Evolutionary conservation across 2,797 vertebrate species (phyloP), one percentile per base, ranked within the genome.

Genomic region (Oryzias sinensis): DNA sequence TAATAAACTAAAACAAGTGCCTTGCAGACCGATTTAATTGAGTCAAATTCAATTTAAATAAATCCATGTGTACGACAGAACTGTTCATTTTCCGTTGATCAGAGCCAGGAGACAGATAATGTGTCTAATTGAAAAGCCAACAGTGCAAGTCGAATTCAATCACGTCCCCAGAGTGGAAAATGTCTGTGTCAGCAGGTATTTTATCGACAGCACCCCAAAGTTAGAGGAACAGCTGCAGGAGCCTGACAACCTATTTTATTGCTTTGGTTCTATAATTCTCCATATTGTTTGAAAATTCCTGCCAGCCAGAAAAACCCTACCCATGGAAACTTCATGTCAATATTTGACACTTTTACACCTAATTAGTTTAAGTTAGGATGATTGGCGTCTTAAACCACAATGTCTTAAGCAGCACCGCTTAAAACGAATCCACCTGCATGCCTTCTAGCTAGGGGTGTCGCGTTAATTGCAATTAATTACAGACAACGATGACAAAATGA

Each of bases 121-220:
- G 68, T 72, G 74, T 83, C 79, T 76, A 70, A 86, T 77, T 69
- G 75, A 68, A 56, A 81, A 84, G 62, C 60, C 65, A 63, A 29
- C 15, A 14, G 63, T 59, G 81, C 80, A 70, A 56, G 62, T 76
- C 70, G 1, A 80, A 76, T 68, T 71, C 74, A 79, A 79, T 84
- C 73, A 70, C 53, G 57, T 49, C 43, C 56, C 24, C 61, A 51
- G 50, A 76, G 74, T 74, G 56, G 63, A 63, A 52, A 73, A 59
- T 24, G 56, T 33, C 22, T 7, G 53, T n/a, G 51, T 52, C 65
- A 65, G 51, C 37, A 25, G 18, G 52, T 52, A 7, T 53, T 72
- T 79, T 50, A 77, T 68, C 73, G 45, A 46, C 43, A 51, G 61
- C 71, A 49, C 17, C 50, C 33, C 9, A 37, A 37, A 37, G 33